phyloP scores from a whole-genome alignment of 1,140 invertebrate species.

The Dendroctonus valens region DNA sequence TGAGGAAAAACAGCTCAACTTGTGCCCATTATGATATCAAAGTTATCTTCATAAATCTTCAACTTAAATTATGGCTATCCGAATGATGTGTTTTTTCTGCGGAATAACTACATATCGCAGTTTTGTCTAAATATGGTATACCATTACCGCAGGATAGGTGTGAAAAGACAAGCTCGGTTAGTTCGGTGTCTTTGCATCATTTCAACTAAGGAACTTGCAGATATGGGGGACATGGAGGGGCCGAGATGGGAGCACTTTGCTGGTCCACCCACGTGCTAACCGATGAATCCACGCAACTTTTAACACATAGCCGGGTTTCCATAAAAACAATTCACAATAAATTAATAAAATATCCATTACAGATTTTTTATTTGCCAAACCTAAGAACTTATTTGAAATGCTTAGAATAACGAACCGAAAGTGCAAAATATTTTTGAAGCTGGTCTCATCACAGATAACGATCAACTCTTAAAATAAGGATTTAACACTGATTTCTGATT shows the following conservation, averaged over 20 bases:
- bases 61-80: too few relatives aligned
- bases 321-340: not conserved
- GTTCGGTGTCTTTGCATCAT: constrained; percentile 20
- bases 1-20: too few relatives aligned
- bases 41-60: too few relatives aligned
- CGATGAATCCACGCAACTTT: constrained; percentile 47
- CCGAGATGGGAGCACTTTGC: constrained; percentile 38
- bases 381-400: too few relatives aligned
- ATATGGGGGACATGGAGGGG: constrained; percentile 30
- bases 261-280: constrained; percentile 49
- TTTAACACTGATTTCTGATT: too few relatives aligned
- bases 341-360: not conserved
- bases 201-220: constrained; percentile 15
- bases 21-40: too few relatives aligned
- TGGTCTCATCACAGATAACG: too few relatives aligned
- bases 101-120: not conserved
- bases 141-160: constrained; percentile 27
- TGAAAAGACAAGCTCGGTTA: constrained; percentile 19
- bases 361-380: too few relatives aligned
- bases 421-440: too few relatives aligned
- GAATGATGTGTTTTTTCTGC: too few relatives aligned
- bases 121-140: constrained; percentile 21
- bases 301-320: constrained; percentile 17
- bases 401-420: too few relatives aligned
- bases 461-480: too few relatives aligned